phyloP scores from a whole-genome alignment of 2,888 invertebrate species.

The Machimus atricapillus region DNA sequence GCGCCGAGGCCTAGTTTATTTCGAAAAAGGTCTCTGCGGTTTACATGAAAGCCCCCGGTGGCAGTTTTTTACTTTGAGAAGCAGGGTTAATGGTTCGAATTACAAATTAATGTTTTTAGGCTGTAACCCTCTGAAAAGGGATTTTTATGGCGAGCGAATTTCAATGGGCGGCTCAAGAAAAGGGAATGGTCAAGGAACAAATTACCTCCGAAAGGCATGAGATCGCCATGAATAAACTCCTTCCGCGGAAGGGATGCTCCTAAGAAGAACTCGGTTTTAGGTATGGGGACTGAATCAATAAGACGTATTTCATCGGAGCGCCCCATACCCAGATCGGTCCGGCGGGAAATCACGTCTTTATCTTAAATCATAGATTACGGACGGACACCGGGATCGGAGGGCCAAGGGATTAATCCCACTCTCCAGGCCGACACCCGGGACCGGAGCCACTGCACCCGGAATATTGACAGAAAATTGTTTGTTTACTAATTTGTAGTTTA shows the following conservation, averaged over 20 bases:
- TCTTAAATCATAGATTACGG: conserved; percentile 31
- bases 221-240: neutral
- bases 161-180: neutral
- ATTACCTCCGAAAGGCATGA: neutral
- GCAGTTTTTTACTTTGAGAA: neutral
- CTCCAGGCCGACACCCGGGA: neutral
- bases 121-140: neutral
- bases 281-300: neutral
- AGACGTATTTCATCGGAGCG: neutral
- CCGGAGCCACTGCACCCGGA: neutral
- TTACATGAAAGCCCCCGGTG: conserved; percentile 1
- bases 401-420: neutral
- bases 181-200: neutral
- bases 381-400: neutral
- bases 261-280: neutral
- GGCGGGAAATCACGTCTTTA: conserved; percentile 22
- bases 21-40: conserved; percentile 7
- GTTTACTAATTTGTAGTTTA: conserved; percentile 46
- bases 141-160: conserved; percentile 7
- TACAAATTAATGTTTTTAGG: conserved; percentile 24
- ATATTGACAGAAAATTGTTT: conserved; percentile 45
- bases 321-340: neutral
- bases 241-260: neutral
- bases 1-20: neutral
- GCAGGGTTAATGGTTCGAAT: conserved; percentile 14